Conservation (phyloP, 1,140 invertebrate genomes). For the Arctopsyche grandis region DNA sequence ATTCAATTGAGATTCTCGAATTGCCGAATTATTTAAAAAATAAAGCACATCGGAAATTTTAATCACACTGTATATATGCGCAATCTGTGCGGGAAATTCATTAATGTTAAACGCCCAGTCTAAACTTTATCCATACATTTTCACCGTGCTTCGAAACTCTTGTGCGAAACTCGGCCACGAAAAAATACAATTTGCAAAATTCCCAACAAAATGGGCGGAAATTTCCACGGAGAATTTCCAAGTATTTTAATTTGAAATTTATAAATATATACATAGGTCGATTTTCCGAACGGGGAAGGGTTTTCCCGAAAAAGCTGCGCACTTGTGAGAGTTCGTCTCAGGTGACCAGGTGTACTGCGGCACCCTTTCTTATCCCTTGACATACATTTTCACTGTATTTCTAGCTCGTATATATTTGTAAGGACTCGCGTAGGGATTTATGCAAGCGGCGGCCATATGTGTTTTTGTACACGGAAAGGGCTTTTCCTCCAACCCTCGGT, state of each 20-base stretch:
- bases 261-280: too few species aligned
- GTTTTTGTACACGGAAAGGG: background rate
- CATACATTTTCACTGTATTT: conserved; percentile 10
- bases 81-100: background rate
- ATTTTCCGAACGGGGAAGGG: too few species aligned
- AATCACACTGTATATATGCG: background rate
- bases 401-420: background rate
- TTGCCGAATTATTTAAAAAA: too few species aligned
- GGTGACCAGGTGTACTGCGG: background rate
- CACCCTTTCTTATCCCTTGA: background rate
- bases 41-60: too few species aligned
- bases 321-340: background rate
- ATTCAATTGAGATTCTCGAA: too few species aligned
- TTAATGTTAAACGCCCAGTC: conserved; percentile 19
- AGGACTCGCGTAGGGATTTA: background rate
- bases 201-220: background rate
- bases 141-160: conserved; percentile 1
- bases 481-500: background rate
- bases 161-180: background rate
- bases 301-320: background rate
- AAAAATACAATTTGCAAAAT: background rate
- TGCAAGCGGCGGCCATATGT: background rate
- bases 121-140: conserved; percentile 20
- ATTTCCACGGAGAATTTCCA: background rate
- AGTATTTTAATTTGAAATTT: too few species aligned